These are phyloP conservation scores for rabbit (Oryctolagus cuniculus) DNA, from an alignment of 2,113 vertebrate genomes.

Conservation along the genomic window mOryCun1.1 NC_091437.1:4025001-4025500, in stretches of 20 bases:
- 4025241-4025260: background rate
- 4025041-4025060: background rate
- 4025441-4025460: slow-evolving; percentile 6
- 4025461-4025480: background rate
- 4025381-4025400: background rate
- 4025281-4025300: background rate
- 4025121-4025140: background rate
- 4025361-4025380: slow-evolving; percentile 7
- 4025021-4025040: background rate
- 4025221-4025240: background rate
- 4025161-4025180: background rate
- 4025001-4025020: background rate
- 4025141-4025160: background rate
- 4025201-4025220: background rate
- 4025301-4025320: background rate
- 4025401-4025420: background rate
- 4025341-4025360: background rate
- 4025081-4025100: background rate
- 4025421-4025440: slow-evolving; percentile 31
- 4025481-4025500: background rate
- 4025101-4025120: background rate
- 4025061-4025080: background rate
- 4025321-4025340: background rate
- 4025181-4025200: background rate
- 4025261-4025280: background rate